Percentiles rank a stretch among this genome's conserved stretches.
Evolutionary conservation across 2,888 invertebrate genomes (phyloP).

Genomic region (Cartodere bifasciata): DNA sequence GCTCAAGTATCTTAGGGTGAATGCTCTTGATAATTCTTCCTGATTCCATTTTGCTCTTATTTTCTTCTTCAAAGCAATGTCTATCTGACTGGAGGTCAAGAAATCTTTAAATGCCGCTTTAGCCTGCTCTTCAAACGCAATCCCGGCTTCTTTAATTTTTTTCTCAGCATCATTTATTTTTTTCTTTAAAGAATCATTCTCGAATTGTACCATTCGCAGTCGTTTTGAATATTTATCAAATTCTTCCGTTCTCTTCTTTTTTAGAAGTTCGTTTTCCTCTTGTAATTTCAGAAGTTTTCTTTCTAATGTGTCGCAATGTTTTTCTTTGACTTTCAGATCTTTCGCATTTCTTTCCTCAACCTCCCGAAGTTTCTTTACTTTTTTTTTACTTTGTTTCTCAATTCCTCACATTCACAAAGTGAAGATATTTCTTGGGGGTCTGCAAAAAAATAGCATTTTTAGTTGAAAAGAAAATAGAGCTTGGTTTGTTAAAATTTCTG

Average conservation of each 20-base stretch:
- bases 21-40: constrained; percentile 14
- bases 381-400: no score
- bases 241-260: constrained; percentile 1
- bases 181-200: no score
- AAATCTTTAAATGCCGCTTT: background rate
- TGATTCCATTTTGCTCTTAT: constrained; percentile 9
- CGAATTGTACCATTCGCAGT: no score
- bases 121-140: constrained; percentile 4
- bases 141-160: constrained; percentile 3
- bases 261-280: background rate
- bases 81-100: constrained; percentile 4
- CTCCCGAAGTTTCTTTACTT: no score
- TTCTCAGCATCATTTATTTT: no score
- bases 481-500: no score
- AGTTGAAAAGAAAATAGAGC: no score
- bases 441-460: no score
- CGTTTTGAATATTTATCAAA: background rate
- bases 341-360: no score
- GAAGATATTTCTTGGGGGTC: no score
- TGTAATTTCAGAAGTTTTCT: background rate
- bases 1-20: constrained; percentile 16
- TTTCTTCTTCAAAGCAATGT: constrained; percentile 9
- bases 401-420: no score
- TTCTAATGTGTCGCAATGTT: background rate
- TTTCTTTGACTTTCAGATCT: constrained; percentile 2